A percentile compares a stretch with the other conserved stretches of the same genome.
These are phyloP conservation scores for Acleris cristana DNA, from an alignment of 2,888 invertebrate genomes.

Conservation along the genomic window DNA sequence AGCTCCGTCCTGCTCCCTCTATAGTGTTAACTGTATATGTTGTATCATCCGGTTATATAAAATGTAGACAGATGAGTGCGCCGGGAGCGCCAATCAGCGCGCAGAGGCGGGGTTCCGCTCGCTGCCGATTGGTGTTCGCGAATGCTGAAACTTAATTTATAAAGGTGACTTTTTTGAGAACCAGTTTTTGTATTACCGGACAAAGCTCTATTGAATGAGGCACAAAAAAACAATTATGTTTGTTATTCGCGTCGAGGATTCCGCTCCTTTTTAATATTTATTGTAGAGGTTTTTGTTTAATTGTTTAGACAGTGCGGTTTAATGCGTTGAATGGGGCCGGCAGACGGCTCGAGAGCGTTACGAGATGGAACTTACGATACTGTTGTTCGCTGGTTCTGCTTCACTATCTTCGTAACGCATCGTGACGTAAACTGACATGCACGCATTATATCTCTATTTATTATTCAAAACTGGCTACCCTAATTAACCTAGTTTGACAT, in stretches of 20 bases:
- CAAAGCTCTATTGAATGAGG: constrained; percentile 77
- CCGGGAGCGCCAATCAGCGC: constrained; percentile 61
- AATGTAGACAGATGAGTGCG: constrained; percentile 77
- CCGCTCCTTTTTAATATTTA: constrained; percentile 60
- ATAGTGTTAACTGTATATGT: constrained; percentile 82
- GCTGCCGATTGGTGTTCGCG: constrained; percentile 61
- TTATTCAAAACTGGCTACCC: constrained; percentile 17
- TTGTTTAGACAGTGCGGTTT: constrained; percentile 61
- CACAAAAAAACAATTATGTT: constrained; percentile 81
- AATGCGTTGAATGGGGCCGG: constrained; percentile 35
- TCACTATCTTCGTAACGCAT: constrained; percentile 32
- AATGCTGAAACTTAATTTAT: constrained; percentile 81
- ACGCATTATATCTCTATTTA: constrained; percentile 26
- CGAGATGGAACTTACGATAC: constrained; percentile 58
- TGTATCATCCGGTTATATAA: constrained; percentile 83
- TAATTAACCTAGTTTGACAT: constrained; percentile 19
- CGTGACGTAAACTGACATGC: constrained; percentile 17
- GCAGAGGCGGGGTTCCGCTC: constrained; percentile 63
- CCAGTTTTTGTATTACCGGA: constrained; percentile 69
- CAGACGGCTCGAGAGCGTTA: constrained; percentile 43
- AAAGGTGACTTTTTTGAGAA: constrained; percentile 83
- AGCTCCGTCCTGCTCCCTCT: constrained; percentile 67
- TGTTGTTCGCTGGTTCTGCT: constrained; percentile 37
- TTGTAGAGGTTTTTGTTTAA: constrained; percentile 65
- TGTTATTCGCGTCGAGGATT: constrained; percentile 76